Evolutionary conservation across 1,140 invertebrate species (phyloP).

Genomic region (Heterodera schachtii): DNA sequence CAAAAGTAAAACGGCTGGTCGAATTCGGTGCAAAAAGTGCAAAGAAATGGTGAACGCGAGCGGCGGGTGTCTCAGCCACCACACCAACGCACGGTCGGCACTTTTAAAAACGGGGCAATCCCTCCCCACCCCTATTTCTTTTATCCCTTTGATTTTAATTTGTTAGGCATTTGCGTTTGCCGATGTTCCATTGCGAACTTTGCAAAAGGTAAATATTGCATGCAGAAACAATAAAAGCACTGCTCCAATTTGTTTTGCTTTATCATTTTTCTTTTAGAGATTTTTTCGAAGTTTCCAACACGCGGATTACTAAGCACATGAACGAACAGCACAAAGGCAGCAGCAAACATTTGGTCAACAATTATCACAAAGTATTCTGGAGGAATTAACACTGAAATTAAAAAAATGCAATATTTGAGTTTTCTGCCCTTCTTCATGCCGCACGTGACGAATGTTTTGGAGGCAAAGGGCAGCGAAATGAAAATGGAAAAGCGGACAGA

Average conservation of each 20-base stretch:
- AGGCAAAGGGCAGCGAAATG: constrained; percentile 6
- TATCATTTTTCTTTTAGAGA: constrained; percentile 19
- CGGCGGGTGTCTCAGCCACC: constrained; percentile 37
- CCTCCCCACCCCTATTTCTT: too few species aligned
- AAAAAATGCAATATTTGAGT: too few species aligned
- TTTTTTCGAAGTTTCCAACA: constrained; percentile 38
- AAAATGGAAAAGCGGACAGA: background rate
- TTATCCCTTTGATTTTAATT: background rate
- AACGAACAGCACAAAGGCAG: constrained; percentile 7
- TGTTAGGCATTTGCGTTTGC: constrained; percentile 38
- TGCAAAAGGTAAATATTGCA: too few species aligned
- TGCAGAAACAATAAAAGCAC: too few species aligned
- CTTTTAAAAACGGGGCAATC: background rate
- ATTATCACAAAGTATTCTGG: constrained; percentile 30
- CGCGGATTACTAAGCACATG: constrained; percentile 30
- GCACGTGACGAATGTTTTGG: constrained; percentile 31
- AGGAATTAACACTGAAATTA: too few species aligned
- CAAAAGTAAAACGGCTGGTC: constrained; percentile 22
- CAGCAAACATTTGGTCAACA: constrained; percentile 13
- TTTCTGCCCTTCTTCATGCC: constrained; percentile 1
- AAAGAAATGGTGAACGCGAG: constrained; percentile 31
- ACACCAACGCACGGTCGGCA: constrained; percentile 34
- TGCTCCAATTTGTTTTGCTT: too few species aligned
- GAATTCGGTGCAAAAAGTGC: constrained; percentile 36
- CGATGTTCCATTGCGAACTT: constrained; percentile 26